Conservation (phyloP, 2,888 invertebrate genomes). For the Agapetus fuscipes region DNA sequence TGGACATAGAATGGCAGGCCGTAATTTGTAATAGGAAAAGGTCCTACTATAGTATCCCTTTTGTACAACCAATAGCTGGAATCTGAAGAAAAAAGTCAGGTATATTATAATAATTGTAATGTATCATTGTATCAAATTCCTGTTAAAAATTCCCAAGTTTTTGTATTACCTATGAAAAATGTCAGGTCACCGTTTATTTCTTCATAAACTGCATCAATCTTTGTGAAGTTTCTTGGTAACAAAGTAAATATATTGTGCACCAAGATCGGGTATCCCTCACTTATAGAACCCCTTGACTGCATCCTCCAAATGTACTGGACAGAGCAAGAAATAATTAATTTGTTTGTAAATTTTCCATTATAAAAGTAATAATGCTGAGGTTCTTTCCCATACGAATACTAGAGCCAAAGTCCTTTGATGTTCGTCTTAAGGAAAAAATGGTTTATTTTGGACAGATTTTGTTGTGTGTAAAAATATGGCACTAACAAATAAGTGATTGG, state of each 20-base stretch:
- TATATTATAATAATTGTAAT: neutral
- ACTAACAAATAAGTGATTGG: no score
- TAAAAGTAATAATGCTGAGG: no score
- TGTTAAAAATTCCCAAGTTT: neutral
- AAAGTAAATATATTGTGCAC: constrained; percentile 51
- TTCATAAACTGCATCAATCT: constrained; percentile 64
- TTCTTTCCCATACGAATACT: no score
- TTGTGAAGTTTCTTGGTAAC: constrained; percentile 43
- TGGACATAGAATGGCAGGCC: constrained; percentile 51
- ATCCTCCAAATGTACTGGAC: constrained; percentile 63
- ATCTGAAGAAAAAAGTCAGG: no score
- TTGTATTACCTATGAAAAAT: neutral
- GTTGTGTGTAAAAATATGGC: no score
- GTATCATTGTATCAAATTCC: neutral
- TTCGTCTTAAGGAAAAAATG: no score
- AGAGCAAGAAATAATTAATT: no score
- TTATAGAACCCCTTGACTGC: constrained; percentile 33
- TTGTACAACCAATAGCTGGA: constrained; percentile 59
- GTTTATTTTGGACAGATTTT: no score
- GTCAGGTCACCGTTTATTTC: neutral
- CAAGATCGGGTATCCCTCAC: constrained; percentile 41
- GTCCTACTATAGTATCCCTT: constrained; percentile 45
- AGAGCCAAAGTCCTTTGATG: no score
- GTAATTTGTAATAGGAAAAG: constrained; percentile 51
- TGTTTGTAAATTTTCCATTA: no score